Percentiles rank a stretch among this genome's conserved stretches.
Evolutionary conservation across 2,113 vertebrate species (phyloP).

Genomic region (Tympanuchus pallidicinctus): DNA sequence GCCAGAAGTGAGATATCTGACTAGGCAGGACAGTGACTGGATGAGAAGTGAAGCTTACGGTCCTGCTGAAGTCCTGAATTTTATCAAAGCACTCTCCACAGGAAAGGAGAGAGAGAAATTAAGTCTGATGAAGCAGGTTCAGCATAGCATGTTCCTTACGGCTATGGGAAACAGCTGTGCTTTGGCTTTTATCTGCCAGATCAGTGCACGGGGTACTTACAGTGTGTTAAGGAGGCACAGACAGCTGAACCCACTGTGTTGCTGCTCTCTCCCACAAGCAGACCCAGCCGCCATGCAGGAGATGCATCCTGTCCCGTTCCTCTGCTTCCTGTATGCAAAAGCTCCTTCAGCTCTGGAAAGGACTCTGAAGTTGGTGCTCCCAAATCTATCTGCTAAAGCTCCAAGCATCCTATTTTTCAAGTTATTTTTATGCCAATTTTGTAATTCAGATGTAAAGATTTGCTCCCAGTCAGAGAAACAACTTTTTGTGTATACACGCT

Average conservation of each 20-base stretch:
- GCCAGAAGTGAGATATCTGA: too few species aligned
- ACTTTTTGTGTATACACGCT: background rate
- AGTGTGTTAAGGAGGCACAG: background rate
- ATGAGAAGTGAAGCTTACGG: background rate
- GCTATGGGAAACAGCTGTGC: background rate
- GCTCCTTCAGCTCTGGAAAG: background rate
- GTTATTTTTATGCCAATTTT: background rate
- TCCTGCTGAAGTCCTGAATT: background rate
- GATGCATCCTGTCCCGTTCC: background rate
- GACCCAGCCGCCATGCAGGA: background rate
- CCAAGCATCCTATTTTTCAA: background rate
- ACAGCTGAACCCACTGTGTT: background rate
- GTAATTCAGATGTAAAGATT: background rate
- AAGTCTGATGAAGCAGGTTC: background rate
- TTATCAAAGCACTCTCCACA: background rate
- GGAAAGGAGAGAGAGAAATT: background rate
- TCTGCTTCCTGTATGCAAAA: background rate
- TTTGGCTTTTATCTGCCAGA: background rate
- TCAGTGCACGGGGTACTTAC: fast-evolving
- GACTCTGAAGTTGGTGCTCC: background rate
- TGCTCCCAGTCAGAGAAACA: background rate
- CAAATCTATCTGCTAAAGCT: fast-evolving
- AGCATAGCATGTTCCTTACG: background rate
- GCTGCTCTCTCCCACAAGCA: background rate
- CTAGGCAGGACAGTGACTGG: background rate